These are phyloP conservation scores for Morpho helenor DNA, from an alignment of 2,888 invertebrate species.

Conservation along the genomic window DNA sequence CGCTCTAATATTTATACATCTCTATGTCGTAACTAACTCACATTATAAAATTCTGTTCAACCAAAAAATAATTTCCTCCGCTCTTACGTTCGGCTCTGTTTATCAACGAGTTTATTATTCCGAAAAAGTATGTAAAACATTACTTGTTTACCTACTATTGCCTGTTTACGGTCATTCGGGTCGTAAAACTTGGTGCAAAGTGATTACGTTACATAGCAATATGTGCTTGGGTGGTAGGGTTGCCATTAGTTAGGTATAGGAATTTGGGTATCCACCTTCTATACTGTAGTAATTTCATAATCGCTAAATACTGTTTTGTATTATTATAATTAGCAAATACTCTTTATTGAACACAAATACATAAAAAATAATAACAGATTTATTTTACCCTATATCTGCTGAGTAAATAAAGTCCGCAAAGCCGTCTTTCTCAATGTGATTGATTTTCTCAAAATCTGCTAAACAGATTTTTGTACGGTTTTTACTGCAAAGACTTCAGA, in stretches of 20 bases:
- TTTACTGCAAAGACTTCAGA: no score
- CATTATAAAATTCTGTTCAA: slow-evolving; percentile 4
- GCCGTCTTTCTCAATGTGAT: no score
- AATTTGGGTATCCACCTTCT: no score
- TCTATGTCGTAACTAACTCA: background rate
- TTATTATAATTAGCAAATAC: no score
- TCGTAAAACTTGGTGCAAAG: slow-evolving; percentile 28
- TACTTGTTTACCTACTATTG: slow-evolving; percentile 23
- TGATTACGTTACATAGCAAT: slow-evolving; percentile 25
- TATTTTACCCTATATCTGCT: no score
- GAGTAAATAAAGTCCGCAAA: no score
- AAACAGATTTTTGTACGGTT: no score
- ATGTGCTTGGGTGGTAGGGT: slow-evolving; percentile 17
- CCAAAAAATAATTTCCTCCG: slow-evolving; percentile 39
- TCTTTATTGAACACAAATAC: no score
- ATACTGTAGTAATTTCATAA: background rate
- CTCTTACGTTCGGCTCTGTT: slow-evolving; percentile 53
- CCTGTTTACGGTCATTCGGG: slow-evolving; percentile 29
- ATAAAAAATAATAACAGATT: no score
- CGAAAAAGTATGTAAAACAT: slow-evolving; percentile 19
- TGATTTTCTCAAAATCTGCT: no score
- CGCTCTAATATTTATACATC: background rate
- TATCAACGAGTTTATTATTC: slow-evolving; percentile 38
- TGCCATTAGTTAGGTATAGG: background rate
- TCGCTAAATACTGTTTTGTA: no score